Percentiles rank a stretch among this genome's conserved stretches.
phyloP scores from a whole-genome alignment of 2,888 invertebrate genomes.

The Drosophila meridionalis region DNA sequence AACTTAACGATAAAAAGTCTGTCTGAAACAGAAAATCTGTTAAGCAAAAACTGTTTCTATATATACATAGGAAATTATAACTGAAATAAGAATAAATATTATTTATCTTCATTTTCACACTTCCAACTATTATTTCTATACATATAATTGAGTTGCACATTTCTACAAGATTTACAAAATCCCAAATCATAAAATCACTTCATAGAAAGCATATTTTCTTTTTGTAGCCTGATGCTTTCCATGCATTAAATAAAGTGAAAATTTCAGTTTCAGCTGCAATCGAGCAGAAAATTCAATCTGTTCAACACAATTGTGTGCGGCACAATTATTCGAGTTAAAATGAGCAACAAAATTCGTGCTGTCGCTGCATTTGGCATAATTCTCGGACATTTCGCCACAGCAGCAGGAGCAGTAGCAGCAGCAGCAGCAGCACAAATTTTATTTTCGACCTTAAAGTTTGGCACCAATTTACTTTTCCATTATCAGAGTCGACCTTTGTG shows the following conservation, averaged over 20 bases:
- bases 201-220: background rate
- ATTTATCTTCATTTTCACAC: too few relatives aligned
- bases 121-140: too few relatives aligned
- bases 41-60: too few relatives aligned
- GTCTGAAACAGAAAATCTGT: too few relatives aligned
- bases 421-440: conserved; percentile 7
- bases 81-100: too few relatives aligned
- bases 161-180: background rate
- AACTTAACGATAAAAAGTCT: too few relatives aligned
- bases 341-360: conserved; percentile 3
- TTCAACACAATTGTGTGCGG: background rate
- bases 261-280: conserved; percentile 8
- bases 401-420: background rate
- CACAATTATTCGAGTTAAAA: conserved; percentile 6
- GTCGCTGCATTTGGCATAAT: conserved; percentile 36
- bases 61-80: too few relatives aligned
- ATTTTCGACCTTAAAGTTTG: conserved; percentile 12
- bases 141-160: background rate
- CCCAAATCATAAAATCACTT: background rate
- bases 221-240: background rate
- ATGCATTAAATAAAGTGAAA: background rate
- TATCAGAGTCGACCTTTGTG: conserved; percentile 13
- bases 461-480: background rate
- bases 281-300: background rate
- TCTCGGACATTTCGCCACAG: conserved; percentile 12